phyloP scores from a whole-genome alignment of 2,113 vertebrate genomes.

The Nycticebus coucang region DNA sequence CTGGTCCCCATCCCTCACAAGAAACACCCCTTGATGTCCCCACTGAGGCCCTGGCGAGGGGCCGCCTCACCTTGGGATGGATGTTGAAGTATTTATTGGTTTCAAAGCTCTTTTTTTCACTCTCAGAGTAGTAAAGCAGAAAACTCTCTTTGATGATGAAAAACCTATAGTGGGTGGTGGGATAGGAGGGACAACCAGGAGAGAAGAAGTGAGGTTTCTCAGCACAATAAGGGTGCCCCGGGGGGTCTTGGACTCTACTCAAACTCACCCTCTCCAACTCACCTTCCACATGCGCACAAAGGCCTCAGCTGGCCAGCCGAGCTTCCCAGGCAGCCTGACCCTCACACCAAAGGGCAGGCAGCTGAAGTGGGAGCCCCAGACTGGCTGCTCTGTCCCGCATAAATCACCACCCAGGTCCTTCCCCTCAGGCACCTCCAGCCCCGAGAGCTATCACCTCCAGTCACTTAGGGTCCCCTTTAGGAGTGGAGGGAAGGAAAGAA shows the following conservation, averaged over 20 bases:
- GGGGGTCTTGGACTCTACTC: background rate
- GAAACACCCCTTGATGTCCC: fast-evolving
- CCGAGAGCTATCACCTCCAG: background rate
- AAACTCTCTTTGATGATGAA: conserved; percentile 99
- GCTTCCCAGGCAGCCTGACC: fast-evolving
- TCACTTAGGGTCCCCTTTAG: background rate
- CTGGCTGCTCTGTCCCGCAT: background rate
- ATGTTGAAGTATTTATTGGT: conserved; percentile 96
- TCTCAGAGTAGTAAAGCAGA: conserved; percentile 97
- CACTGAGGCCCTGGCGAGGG: background rate
- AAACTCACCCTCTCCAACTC: background rate
- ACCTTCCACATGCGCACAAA: background rate
- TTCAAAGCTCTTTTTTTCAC: conserved; percentile 95
- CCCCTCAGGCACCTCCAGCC: background rate
- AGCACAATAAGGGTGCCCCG: fast-evolving
- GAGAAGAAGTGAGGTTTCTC: background rate
- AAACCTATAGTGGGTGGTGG: conserved; percentile 87
- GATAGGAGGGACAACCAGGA: background rate
- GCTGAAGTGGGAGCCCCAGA: background rate
- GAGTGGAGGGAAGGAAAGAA: too few species aligned
- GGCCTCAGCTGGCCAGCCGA: background rate
- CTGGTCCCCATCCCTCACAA: background rate
- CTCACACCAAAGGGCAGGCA: background rate
- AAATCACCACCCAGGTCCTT: background rate
- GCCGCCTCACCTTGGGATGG: conserved; percentile 93